Conservation (phyloP, 2,888 invertebrate species). For the Ichneumon xanthorius region DNA sequence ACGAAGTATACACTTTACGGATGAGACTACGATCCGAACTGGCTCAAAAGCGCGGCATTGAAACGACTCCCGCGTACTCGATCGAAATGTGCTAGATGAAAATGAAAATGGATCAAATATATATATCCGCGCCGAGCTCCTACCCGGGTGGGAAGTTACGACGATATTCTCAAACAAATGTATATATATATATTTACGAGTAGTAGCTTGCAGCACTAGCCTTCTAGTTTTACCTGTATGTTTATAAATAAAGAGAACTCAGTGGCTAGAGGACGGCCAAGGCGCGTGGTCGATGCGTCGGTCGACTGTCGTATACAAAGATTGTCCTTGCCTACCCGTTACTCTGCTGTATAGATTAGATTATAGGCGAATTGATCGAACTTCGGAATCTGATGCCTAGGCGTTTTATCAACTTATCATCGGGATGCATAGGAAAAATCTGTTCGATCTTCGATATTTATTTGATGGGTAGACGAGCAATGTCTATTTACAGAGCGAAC, state of each 20-base stretch:
- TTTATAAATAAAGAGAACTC: conserved; percentile 50
- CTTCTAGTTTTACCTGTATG: conserved; percentile 11
- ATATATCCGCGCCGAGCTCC: conserved; percentile 55
- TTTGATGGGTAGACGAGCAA: too few relatives aligned
- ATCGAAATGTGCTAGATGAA: conserved; percentile 35
- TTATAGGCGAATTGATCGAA: neutral
- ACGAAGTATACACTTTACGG: conserved; percentile 60
- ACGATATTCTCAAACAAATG: conserved; percentile 18
- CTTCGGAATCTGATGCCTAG: neutral
- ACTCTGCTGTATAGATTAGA: conserved; percentile 5
- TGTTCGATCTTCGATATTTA: neutral
- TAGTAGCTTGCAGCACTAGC: conserved; percentile 29
- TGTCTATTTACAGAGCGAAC: too few relatives aligned
- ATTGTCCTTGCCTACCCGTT: neutral
- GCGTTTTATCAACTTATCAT: neutral
- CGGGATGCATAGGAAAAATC: neutral
- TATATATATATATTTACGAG: conserved; percentile 28
- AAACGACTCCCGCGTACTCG: conserved; percentile 16
- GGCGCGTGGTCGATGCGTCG: neutral
- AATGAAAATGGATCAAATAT: conserved; percentile 58
- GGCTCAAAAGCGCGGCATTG: conserved; percentile 28
- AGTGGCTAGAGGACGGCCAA: conserved; percentile 29
- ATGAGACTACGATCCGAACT: conserved; percentile 13
- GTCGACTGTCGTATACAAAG: neutral
- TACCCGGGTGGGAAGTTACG: conserved; percentile 38